phyloP scores from a whole-genome alignment of 92 coral and sea anemone species.

The Bergia sp. region DNA sequence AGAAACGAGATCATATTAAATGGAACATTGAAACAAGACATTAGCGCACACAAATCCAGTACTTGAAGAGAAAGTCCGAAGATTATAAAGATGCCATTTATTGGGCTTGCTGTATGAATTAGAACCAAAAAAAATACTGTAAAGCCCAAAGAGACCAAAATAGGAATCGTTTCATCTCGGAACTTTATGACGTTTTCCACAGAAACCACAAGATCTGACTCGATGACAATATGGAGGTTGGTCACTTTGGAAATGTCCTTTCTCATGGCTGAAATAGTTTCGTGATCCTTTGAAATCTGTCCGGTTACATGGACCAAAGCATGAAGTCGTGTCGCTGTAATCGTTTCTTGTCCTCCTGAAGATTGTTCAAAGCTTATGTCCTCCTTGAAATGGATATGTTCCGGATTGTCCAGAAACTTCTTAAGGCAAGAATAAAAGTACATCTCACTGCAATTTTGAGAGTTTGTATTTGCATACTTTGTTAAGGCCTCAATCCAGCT shows the following conservation, averaged over 20 bases:
- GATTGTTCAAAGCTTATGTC: conserved; percentile 23
- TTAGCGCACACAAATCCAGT: conserved; percentile 54
- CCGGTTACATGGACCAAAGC: conserved; percentile 5
- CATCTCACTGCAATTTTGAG: conserved; percentile 16
- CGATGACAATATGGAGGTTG: background rate
- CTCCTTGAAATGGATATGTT: background rate
- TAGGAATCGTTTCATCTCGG: conserved; percentile 29
- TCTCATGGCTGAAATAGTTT: conserved; percentile 27
- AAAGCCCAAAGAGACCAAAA: conserved; percentile 39
- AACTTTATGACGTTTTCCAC: conserved; percentile 43
- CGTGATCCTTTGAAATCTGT: conserved; percentile 1
- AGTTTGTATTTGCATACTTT: conserved; percentile 14
- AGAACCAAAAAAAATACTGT: conserved; percentile 22
- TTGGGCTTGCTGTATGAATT: conserved; percentile 46
- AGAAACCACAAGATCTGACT: conserved; percentile 24
- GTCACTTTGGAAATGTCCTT: conserved; percentile 24
- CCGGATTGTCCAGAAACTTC: conserved; percentile 26
- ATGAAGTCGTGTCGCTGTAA: conserved; percentile 35
- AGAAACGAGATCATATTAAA: conserved; percentile 47
- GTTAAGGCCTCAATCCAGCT: conserved; percentile 39
- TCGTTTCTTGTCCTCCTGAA: conserved; percentile 4
- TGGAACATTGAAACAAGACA: conserved; percentile 50
- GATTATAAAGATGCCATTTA: conserved; percentile 23
- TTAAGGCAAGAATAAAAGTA: conserved; percentile 20
- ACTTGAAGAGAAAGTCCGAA: conserved; percentile 55